Conservation (phyloP, 2,113 vertebrate species). For the Anolis sagrei region DNA sequence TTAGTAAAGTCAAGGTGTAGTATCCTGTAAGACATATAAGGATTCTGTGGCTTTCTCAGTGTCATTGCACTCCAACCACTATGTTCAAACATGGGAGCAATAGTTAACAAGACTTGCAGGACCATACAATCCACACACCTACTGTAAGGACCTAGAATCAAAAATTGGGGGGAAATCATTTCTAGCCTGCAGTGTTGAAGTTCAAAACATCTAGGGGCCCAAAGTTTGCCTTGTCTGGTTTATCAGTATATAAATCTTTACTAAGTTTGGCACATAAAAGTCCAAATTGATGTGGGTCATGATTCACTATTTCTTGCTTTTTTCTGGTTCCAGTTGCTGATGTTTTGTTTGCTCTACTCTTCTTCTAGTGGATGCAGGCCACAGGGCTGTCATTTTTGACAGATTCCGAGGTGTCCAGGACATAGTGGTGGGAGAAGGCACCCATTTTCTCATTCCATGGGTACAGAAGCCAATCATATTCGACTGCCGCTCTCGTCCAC, state of each 20-base stretch:
- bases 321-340: neutral
- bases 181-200: too few species aligned
- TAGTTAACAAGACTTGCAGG: too few species aligned
- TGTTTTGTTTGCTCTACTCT: neutral
- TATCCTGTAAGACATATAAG: too few species aligned
- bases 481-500: constrained; percentile 95
- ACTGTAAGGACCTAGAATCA: too few species aligned
- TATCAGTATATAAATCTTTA: neutral
- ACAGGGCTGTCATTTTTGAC: constrained; percentile 95
- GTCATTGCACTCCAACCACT: too few species aligned
- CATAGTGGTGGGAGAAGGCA: constrained; percentile 88
- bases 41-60: too few species aligned
- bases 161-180: too few species aligned
- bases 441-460: constrained; percentile 97
- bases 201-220: too few species aligned
- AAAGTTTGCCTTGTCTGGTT: too few species aligned
- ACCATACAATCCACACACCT: neutral
- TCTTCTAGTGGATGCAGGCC: constrained; percentile 90
- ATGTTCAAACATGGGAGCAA: too few species aligned
- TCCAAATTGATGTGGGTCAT: neutral
- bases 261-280: neutral
- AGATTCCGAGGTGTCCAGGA: constrained; percentile 92
- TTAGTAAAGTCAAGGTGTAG: too few species aligned
- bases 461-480: constrained; percentile 97
- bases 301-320: neutral